Conservation (phyloP, 2,888 invertebrate species). For the Habroteleia sp. region DNA sequence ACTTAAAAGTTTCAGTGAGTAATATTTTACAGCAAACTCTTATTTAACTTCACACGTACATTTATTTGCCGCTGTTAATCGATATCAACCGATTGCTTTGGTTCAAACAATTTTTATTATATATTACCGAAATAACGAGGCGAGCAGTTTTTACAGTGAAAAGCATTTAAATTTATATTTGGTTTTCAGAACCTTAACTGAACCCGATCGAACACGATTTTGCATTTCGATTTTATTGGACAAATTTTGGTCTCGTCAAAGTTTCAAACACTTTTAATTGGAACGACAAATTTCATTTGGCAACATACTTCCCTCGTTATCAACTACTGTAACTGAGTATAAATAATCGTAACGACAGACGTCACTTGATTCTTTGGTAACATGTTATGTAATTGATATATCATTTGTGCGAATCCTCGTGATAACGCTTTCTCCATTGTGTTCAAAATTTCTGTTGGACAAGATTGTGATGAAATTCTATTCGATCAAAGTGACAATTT, state of each 20-base stretch:
- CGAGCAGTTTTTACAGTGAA: no score
- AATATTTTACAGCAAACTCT: constrained; percentile 6
- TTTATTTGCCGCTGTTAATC: constrained; percentile 2
- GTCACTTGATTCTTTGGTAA: constrained; percentile 1
- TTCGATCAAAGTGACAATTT: neutral
- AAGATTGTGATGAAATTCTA: neutral
- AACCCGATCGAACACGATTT: no score
- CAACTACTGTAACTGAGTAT: constrained; percentile 11
- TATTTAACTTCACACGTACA: neutral
- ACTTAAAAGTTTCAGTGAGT: neutral
- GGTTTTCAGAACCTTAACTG: no score
- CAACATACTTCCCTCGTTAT: no score
- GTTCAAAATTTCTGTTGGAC: neutral
- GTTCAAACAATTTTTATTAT: neutral
- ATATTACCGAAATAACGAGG: no score
- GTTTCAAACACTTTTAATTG: no score
- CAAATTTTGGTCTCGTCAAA: no score
- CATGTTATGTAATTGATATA: neutral
- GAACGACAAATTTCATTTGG: no score
- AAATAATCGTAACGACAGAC: constrained; percentile 1
- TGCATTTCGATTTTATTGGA: no score
- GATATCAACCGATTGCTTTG: constrained; percentile 14
- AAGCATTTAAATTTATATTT: no score
- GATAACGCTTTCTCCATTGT: neutral
- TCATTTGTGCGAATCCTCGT: constrained; percentile 1